Evolutionary conservation across 2,888 invertebrate genomes (phyloP).

Genomic region (Drosophila algonquin): DNA sequence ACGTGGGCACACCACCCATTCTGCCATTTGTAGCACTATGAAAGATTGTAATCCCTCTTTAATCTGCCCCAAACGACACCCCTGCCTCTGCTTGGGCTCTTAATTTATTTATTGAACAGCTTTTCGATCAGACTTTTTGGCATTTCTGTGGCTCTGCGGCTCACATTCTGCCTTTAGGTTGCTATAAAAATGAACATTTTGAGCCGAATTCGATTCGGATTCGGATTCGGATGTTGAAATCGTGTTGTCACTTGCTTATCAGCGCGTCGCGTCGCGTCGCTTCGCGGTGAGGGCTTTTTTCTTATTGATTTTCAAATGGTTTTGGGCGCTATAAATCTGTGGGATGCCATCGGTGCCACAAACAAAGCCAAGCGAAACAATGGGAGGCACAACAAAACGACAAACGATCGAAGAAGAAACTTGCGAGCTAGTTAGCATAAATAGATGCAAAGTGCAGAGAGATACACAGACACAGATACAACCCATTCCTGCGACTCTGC

Average conservation of each 20-base stretch:
- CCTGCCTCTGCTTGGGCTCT: constrained; percentile 14
- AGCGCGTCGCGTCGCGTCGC: constrained; percentile 39
- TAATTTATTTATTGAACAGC: constrained; percentile 62
- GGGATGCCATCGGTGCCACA: constrained; percentile 15
- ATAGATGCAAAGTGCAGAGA: constrained; percentile 69
- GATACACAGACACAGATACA: constrained; percentile 27
- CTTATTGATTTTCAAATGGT: constrained; percentile 74
- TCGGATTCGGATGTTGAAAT: constrained; percentile 46
- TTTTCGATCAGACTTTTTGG: constrained; percentile 53
- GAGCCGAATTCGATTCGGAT: constrained; percentile 34
- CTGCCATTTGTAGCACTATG: too few relatives aligned
- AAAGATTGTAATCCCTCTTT: constrained; percentile 3
- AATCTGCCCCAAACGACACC: not conserved
- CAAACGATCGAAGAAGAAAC: constrained; percentile 44
- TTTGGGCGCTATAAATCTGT: constrained; percentile 70
- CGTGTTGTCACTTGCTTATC: constrained; percentile 73
- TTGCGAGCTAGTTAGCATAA: constrained; percentile 65
- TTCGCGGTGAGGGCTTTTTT: constrained; percentile 22
- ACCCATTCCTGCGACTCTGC: constrained; percentile 1
- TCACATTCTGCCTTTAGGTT: not conserved
- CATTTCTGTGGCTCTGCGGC: constrained; percentile 33
- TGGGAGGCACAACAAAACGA: constrained; percentile 32
- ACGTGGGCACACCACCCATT: too few relatives aligned
- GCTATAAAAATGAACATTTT: constrained; percentile 32
- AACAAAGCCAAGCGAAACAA: constrained; percentile 29